Base-by-base conservation (phyloP, 2,888 invertebrate genomes). In the Entomobrya proxima region DNA sequence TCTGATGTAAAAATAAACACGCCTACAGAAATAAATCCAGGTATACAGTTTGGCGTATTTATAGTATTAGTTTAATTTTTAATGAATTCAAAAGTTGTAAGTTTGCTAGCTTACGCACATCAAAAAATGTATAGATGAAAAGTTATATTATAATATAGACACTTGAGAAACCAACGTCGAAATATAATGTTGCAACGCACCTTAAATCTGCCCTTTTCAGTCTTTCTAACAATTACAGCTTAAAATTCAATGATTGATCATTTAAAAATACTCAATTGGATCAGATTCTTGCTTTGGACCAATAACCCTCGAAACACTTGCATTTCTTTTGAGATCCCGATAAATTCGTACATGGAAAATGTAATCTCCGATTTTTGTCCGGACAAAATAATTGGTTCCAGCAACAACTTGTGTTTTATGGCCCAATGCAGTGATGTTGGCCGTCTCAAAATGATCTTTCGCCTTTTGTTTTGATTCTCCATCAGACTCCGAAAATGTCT, bases 351-450 rank as follows among this genome's bases (percentile, higher is more conserved):
- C 88, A 87, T 92, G 92, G 55, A 92, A 76, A 85, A 90, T 89
- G 15, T 89, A 91, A 44, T 89, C 88, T n/a, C 90, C 91, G 9
- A 86, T 83, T 64, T 87, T 88, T 58, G 88, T 87, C 91, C 92
- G 92, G 7, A 92, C 91, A 89, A 92, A 92, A 88, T 91, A 92
- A 87, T 92, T 92, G 5, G 90, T 91, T 37, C 92, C 92, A 80
- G 92, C 92, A 21, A 92, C 92, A 21, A 92, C 91, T 86, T 92
- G 92, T 30, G 90, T 89, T 55, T 87, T 91, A 88, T 90, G 91
- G 7, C 76, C 85, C 27, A 79, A 35, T 0, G 58, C 67, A 32
- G 64, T 79, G 11, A 86, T 15, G 21, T 21, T 58, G 1, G 87
- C 74, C 2, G 79, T 47, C 24, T 84, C 58, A 40, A 87, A 80